Evolutionary conservation across 2,797 vertebrate genomes (phyloP), one percentile per base, ranked within the genome.

Genomic region (Iguana delicatissima): DNA sequence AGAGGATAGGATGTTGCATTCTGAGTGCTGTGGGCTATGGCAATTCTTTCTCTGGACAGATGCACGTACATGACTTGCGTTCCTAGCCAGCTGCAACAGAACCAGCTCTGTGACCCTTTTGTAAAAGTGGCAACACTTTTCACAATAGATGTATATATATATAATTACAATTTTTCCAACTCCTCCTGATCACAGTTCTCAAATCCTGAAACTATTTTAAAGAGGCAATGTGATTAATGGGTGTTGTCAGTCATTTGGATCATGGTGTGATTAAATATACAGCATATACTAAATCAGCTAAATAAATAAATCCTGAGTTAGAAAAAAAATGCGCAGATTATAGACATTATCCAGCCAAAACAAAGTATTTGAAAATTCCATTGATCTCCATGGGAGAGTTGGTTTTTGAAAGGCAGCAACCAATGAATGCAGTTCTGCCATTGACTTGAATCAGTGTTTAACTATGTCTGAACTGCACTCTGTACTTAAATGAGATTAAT

Each of bases 21-120:
- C 38, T 0, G 0, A 7, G 64, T n/a, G 72, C 3, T 6, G 5
- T 59, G 74, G 73, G 55, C 35, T 69, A 38, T 64, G n/a, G 82
- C 46, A 86, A 52, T 55, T 57, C 90, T 42, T 59, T 74, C 1
- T 29, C 5, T 1, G 32, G 7, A 6, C 12, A 73, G 2, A 13
- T 14, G 16, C 14, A 20, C 2, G 0, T 38, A 6, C 32, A 52
- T n/a, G 35, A 1, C n/a, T 72, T 59, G 80, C 46, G 67, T 50
- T 80, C 50, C 64, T 57, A 74, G 50, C 3, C n/a, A 12, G 20
- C 18, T 24, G 52, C 32, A 35, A 69, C 18, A 13, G 6, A 5
- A 24, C 26, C 76, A 14, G 6, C 38, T 10, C 13, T 6, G 35
- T 55, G 26, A 20, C 35, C n/a, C 76, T 24, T 77, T 80, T 67